Base-by-base conservation (phyloP, 2,113 vertebrate genomes). In the Pseudopodoces humilis region DNA sequence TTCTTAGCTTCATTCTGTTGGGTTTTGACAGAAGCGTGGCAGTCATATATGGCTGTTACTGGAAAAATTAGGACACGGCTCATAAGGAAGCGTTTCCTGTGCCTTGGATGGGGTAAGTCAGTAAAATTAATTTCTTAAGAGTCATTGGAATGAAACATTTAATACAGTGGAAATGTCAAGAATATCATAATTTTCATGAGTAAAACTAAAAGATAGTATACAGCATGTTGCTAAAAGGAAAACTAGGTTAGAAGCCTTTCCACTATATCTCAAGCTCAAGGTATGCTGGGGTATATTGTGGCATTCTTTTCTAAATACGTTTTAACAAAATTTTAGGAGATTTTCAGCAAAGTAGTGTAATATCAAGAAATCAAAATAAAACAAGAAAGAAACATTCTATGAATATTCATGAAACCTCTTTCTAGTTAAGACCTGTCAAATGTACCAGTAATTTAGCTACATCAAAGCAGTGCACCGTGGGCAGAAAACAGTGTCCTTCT, bases 1-100 rank as follows among this genome's bases (percentile, higher is more conserved):
- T 99, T 99, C 98, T 97, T 99, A 98, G 99, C 99, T 79, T 99
- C 99, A 22, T 99, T 99, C 98, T 99, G 99, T 97, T 99, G 99
- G 99, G 99, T 99, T 93, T 98, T 99, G 98, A 99, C 99, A 39
- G 99, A 99, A 97, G 99, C 99, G 76, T 99, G 99, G 99, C 99
- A 99, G 98, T 99, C 99, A 64, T 99, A 99, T 95, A 99, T 99
- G 99, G 99, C 99, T 91, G 99, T 99, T 94, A 99, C 99, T 28
- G 99, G 99, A 94, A 99, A 99, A 98, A 99, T 99, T 88, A 99
- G 99, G 96, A 99, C 99, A 77, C 98, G 99, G 69, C 99, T 99
- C 87, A 99, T 99, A 97, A 98, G 99, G 83, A 99, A 99, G 95
- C 99, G 99, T 68, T 99, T 99, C 96, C 97, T 99, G 94, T 99